Base-by-base conservation (phyloP, 92 coral and sea anemone genomes). In the Porites cylindrica region DNA sequence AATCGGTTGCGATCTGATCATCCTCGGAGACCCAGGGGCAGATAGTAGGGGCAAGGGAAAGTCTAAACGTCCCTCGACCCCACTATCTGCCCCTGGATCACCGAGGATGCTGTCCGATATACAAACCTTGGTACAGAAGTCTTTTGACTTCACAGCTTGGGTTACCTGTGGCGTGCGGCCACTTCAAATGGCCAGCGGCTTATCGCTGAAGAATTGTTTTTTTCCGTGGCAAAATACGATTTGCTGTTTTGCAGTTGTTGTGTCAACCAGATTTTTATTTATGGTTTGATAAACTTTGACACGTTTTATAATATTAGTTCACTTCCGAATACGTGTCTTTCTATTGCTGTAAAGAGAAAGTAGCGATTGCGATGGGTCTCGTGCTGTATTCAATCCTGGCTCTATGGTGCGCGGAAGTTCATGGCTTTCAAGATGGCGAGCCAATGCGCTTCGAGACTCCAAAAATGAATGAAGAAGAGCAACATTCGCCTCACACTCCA, bases 401-500 rank as follows among this genome's bases (percentile, higher is more conserved):
- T 20, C 12, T 61, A 21, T 52, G 76, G 80, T 61, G 73, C 66
- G 24, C 12, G 3, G 18, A 29, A 23, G 81, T 75, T 11, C 73
- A 21, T 10, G 72, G 72, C 4, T 81, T 81, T 62, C 68, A 82
- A 63, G 86, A 82, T n/a, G 87, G 87, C 16, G 87, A 93, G 70
- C 98, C 98, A 29, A 97, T 97, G 99, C 91, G 96, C 47, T 97
- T 97, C 91, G 98, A 97, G 85, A 97, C 99, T 20, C 98, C 99
- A 5, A 93, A 90, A 69, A 90, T 97, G 96, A 95, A 80, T 73
- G 99, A 97, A 70, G 99, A 97, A 75, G 99, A 97, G 68, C 97
- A 97, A 24, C 98, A 95, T 77, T 97, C 99, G 18, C 93, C 85
- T 32, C 99, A 97, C 75, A 97, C 98, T 32, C 99, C 99, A 23